These are phyloP conservation scores for Maconellicoccus hirsutus DNA, from an alignment of 1,140 invertebrate species.

Conservation along the genomic window DNA sequence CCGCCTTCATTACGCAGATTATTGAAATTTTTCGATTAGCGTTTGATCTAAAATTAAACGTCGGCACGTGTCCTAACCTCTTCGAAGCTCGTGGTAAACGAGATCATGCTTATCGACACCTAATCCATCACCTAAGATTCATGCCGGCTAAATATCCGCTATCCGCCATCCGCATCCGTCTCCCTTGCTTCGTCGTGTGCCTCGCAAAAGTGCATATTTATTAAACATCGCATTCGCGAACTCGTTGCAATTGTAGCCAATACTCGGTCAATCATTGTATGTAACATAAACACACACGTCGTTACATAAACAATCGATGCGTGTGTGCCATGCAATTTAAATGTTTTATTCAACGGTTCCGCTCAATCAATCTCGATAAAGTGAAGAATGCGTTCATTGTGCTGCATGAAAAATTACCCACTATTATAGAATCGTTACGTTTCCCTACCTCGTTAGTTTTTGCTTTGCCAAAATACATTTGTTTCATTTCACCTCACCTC, in stretches of 20 bases:
- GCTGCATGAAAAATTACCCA: background rate
- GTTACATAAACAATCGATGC: background rate
- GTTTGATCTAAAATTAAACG: background rate
- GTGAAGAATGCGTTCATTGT: slow-evolving; percentile 1
- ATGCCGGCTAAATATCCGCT: too few relatives aligned
- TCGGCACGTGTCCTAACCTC: background rate
- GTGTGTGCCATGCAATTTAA: background rate
- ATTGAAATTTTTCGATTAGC: background rate
- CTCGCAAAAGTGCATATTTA: too few relatives aligned
- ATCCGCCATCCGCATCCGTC: too few relatives aligned
- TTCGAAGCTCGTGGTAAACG: too few relatives aligned
- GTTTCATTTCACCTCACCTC: too few relatives aligned
- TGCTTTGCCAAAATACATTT: too few relatives aligned
- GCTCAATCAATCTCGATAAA: background rate
- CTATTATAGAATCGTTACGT: background rate
- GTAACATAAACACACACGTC: background rate
- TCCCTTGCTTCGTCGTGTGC: too few relatives aligned
- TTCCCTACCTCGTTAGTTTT: background rate
- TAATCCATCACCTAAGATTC: too few relatives aligned
- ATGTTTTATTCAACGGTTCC: slow-evolving; percentile 4
- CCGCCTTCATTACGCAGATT: background rate
- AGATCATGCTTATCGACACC: too few relatives aligned
- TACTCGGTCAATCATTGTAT: background rate
- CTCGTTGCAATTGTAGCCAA: background rate
- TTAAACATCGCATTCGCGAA: too few relatives aligned